These are phyloP conservation scores for Champsocephalus gunnari DNA, from an alignment of 2,797 vertebrate genomes.

Conservation along the genomic window DNA sequence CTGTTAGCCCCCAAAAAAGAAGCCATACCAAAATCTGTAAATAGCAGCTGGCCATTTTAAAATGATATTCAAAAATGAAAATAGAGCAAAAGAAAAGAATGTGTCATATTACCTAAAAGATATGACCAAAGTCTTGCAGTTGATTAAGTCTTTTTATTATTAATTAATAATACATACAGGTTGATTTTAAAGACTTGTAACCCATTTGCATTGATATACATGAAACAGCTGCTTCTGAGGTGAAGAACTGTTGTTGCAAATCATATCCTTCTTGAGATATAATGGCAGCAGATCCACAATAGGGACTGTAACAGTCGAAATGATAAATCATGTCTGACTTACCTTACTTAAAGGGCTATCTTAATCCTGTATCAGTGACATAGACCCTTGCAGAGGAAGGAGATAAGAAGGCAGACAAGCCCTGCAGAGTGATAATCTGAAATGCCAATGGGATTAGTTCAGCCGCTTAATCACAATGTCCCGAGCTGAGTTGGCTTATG, in stretches of 20 bases:
- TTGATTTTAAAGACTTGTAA: background rate
- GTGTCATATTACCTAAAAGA: background rate
- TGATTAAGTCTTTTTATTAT: background rate
- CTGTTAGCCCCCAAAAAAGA: constrained; percentile 69
- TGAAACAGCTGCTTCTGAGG: background rate
- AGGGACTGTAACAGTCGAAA: constrained; percentile 4
- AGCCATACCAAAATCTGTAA: constrained; percentile 65
- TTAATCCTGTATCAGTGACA: constrained; percentile 47
- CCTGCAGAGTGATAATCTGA: constrained; percentile 52
- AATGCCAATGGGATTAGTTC: constrained; percentile 75
- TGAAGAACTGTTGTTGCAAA: background rate
- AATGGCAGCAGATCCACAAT: background rate
- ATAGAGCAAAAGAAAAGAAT: background rate
- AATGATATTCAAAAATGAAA: constrained; percentile 22
- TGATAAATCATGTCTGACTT: constrained; percentile 38
- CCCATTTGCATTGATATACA: background rate
- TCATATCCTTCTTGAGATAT: background rate
- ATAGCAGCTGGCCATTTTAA: constrained; percentile 65
- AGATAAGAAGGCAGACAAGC: constrained; percentile 7
- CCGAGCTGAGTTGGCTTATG: constrained; percentile 42
- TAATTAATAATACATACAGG: background rate
- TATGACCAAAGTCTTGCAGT: background rate
- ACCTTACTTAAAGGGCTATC: constrained; percentile 43
- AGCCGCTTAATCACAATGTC: constrained; percentile 47
- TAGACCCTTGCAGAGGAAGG: background rate